Percentiles rank a stretch among this genome's conserved stretches.
phyloP scores from a whole-genome alignment of 2,888 invertebrate species.

The Caenorhabditis sp. region DNA sequence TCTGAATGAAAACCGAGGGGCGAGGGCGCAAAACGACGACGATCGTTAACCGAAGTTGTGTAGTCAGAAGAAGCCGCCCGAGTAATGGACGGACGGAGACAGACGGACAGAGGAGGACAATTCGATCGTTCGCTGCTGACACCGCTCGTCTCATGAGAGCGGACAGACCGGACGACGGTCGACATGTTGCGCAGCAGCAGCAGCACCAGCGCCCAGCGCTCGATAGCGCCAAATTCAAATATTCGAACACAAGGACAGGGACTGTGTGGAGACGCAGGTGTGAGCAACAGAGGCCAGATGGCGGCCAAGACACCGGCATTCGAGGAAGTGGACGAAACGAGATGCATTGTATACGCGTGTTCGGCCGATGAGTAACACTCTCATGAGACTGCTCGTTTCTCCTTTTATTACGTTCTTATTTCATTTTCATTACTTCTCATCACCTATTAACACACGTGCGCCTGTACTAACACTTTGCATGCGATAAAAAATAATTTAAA shows the following conservation, averaged over 20 bases:
- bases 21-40: conserved; percentile 10
- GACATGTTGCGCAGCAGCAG: conserved; percentile 45
- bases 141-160: conserved; percentile 41
- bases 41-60: conserved; percentile 44
- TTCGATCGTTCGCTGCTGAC: conserved; percentile 34
- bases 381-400: not conserved
- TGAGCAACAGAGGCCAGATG: conserved; percentile 15
- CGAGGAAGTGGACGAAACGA: conserved; percentile 15
- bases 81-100: conserved; percentile 26
- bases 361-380: conserved; percentile 28
- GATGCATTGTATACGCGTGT: conserved; percentile 12
- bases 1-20: conserved; percentile 7
- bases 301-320: conserved; percentile 18
- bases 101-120: conserved; percentile 15
- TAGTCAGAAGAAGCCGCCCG: conserved; percentile 10
- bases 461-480: no score
- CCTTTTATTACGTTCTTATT: conserved; percentile 1
- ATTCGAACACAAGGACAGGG: conserved; percentile 10
- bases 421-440: not conserved
- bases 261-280: conserved; percentile 23
- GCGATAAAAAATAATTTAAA: no score
- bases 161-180: conserved; percentile 43
- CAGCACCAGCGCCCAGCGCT: not conserved
- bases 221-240: conserved; percentile 55
- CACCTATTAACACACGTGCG: not conserved